Evolutionary conservation across 2,888 invertebrate genomes (phyloP).

Genomic region (Iphiclides podalirius): DNA sequence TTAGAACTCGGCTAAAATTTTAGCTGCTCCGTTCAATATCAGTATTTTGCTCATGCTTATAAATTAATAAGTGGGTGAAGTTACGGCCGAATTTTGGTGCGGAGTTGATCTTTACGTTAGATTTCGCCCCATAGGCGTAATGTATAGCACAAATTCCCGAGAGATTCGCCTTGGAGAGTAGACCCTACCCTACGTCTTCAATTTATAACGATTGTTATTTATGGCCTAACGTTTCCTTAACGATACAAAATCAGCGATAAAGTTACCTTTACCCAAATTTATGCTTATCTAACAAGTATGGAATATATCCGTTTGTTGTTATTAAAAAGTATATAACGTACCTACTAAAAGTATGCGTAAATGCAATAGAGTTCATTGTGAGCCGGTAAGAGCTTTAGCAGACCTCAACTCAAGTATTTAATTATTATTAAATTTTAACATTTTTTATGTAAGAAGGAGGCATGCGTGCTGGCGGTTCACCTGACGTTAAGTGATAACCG

Average conservation of each 20-base stretch:
- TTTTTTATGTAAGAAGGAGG: no score
- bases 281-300: not conserved
- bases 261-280: not conserved
- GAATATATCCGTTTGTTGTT: no score
- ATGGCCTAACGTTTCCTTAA: not conserved
- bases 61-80: not conserved
- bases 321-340: no score
- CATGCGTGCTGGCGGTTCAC: no score
- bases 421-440: no score
- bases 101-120: not conserved
- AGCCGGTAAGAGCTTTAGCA: no score
- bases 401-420: no score
- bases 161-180: constrained; percentile 1
- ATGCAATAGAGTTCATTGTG: no score
- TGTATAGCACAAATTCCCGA: not conserved
- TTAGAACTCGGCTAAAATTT: no score
- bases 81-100: not conserved
- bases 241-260: not conserved
- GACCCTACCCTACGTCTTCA: not conserved
- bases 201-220: constrained; percentile 7
- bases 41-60: not conserved
- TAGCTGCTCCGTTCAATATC: not conserved
- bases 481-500: no score
- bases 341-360: no score
- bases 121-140: not conserved